phyloP scores from a whole-genome alignment of 2,113 vertebrate species.

The Hyla sarda region DNA sequence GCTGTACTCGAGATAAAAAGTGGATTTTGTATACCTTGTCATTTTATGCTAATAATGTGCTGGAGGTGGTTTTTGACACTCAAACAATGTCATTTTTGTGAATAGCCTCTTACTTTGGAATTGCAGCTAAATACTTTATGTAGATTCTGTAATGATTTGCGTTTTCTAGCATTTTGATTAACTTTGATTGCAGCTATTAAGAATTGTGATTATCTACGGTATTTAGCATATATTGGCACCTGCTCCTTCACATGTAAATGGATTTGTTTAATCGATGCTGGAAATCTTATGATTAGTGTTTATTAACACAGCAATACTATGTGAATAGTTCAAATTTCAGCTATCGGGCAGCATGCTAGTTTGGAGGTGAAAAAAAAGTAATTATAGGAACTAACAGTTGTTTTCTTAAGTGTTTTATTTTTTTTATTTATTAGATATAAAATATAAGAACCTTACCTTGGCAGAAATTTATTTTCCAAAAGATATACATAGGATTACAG shows the following conservation, averaged over 20 bases:
- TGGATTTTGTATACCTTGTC: not conserved
- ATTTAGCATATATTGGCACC: constrained; percentile 59
- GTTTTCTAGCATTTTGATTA: constrained; percentile 52
- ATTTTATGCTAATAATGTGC: not conserved
- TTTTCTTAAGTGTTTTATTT: not conserved
- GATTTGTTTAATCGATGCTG: constrained; percentile 48
- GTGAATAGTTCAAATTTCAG: constrained; percentile 30
- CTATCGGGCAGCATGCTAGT: constrained; percentile 16
- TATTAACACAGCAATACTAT: constrained; percentile 46
- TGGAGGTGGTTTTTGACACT: constrained; percentile 11
- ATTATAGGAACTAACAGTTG: not conserved
- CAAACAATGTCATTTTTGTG: constrained; percentile 19
- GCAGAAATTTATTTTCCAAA: not conserved
- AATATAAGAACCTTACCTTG: not conserved
- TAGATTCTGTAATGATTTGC: constrained; percentile 54
- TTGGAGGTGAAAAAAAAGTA: not conserved
- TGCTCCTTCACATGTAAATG: constrained; percentile 53
- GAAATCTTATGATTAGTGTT: constrained; percentile 41
- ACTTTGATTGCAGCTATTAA: constrained; percentile 57
- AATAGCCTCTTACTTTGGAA: constrained; percentile 28
- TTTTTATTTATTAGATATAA: not conserved
- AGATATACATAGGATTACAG: not conserved
- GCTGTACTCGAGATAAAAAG: not conserved
- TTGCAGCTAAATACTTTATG: constrained; percentile 44
- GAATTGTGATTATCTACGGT: constrained; percentile 56